Evolutionary conservation across 2,797 vertebrate species (phyloP), one percentile per base, ranked within the genome.

Genomic region (Valencia hispanica): DNA sequence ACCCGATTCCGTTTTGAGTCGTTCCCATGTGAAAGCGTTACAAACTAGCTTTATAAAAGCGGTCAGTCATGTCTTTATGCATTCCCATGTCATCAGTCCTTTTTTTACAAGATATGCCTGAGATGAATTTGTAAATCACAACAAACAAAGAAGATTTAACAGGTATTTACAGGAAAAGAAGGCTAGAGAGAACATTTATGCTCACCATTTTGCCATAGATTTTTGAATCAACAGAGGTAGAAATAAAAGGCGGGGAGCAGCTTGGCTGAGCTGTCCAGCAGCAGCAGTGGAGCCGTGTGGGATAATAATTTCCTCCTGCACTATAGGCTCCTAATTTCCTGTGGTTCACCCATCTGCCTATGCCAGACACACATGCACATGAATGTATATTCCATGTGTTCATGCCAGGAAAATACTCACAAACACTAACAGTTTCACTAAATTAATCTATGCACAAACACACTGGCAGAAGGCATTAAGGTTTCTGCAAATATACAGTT

Each of bases 281-380:
- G 79, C 70, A 86, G 75, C 77, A 84, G 76, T 70, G 79, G 78
- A 83, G 85, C 86, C 83, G 72, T 91, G 87, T 86, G 90, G 90
- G 84, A 77, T 70, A 84, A 88, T 89, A 65, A 92, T 91, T 92
- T 93, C 92, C 89, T 92, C 79, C 74, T 65, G 72, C 88, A 78
- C 91, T 78, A 83, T 86, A 84, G 80, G 91, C 86, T 61, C 4
- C 84, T 75, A 20, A 73, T 75, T 84, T 87, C 91, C 91, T 85
- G 91, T 78, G 79, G 92, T 77, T 92, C 80, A 75, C 69, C 92
- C 88, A 74, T 91, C 93, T 93, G 92, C 88, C 71, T 78, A 36
- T 45, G 55, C 72, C 78, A 85, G 68, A 79, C 75, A 70, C 72
- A 41, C n/a, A 0, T 39, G 50, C 32, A 48, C 30, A 27, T 55